Percentiles rank a stretch among this genome's conserved stretches.
Evolutionary conservation across 2,113 vertebrate genomes (phyloP).

Genomic region (Vanacampus margaritifer): DNA sequence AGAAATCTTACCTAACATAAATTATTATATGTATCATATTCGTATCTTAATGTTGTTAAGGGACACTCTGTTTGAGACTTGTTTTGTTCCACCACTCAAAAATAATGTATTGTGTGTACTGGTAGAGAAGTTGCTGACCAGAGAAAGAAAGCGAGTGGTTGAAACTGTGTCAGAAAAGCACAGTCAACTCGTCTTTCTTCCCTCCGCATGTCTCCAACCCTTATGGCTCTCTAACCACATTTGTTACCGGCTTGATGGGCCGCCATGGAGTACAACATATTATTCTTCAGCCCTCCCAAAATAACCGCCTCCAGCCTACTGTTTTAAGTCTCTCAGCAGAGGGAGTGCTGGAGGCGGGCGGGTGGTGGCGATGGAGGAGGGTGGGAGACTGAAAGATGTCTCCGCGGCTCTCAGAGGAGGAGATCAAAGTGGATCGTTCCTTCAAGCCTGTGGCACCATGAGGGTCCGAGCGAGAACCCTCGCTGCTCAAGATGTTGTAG

Average conservation of each 20-base stretch:
- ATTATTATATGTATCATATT: not conserved
- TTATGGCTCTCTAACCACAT: constrained; percentile 66
- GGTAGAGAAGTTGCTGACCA: constrained; percentile 50
- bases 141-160: constrained; percentile 46
- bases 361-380: constrained; percentile 38
- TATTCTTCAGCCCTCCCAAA: constrained; percentile 73
- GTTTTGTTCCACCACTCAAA: not conserved
- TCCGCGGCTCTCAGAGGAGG: constrained; percentile 60
- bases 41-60: not conserved
- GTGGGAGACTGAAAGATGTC: constrained; percentile 60
- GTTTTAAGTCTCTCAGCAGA: constrained; percentile 75
- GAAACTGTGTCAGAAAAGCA: constrained; percentile 75
- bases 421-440: constrained; percentile 74
- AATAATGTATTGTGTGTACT: constrained; percentile 41
- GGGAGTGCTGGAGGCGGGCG: constrained; percentile 44
- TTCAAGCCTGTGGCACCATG: constrained; percentile 59
- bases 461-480: constrained; percentile 63
- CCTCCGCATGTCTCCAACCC: constrained; percentile 74
- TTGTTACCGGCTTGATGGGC: constrained; percentile 79
- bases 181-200: constrained; percentile 64
- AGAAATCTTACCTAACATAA: too few species aligned
- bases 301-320: constrained; percentile 75
- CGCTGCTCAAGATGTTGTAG: constrained; percentile 57
- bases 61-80: too few species aligned
- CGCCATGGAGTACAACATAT: constrained; percentile 74